Percentiles rank a stretch among this genome's conserved stretches.
phyloP scores from a whole-genome alignment of 2,113 vertebrate genomes.

The Atlantisia rogersi region DNA sequence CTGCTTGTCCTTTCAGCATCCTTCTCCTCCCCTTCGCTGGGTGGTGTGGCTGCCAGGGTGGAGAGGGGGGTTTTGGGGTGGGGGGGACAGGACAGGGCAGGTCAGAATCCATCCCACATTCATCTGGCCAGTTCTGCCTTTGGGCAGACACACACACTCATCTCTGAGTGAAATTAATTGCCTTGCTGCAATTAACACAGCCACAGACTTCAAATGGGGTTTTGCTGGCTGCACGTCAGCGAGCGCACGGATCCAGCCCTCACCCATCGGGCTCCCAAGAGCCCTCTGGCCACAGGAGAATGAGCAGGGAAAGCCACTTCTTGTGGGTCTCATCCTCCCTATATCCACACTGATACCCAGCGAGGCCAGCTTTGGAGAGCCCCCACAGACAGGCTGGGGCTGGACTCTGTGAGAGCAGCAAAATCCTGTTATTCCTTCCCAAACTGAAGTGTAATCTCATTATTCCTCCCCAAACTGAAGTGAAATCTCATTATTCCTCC shows the following conservation, averaged over 20 bases:
- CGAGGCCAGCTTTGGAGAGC: accelerated
- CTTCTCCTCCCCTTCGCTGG: neutral
- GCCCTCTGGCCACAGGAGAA: accelerated
- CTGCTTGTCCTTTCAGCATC: neutral
- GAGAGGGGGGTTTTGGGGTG: too few species aligned
- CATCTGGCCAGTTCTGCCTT: neutral
- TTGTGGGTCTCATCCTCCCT: neutral
- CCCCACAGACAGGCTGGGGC: neutral
- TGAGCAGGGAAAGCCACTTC: neutral
- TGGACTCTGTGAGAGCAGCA: neutral
- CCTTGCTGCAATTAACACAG: neutral
- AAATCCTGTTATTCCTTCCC: neutral
- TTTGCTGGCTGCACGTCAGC: accelerated
- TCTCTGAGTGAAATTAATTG: neutral
- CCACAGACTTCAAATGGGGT: neutral
- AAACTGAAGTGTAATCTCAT: too few species aligned
- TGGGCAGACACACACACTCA: accelerated
- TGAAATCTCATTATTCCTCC: too few species aligned
- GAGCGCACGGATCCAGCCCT: neutral
- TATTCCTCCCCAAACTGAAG: too few species aligned
- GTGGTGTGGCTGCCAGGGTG: neutral
- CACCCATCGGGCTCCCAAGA: neutral
- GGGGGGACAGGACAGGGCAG: accelerated
- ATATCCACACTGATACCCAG: neutral
- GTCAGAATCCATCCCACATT: neutral